Base-by-base conservation (phyloP, 2,113 vertebrate species). In the Podarcis muralis region DNA sequence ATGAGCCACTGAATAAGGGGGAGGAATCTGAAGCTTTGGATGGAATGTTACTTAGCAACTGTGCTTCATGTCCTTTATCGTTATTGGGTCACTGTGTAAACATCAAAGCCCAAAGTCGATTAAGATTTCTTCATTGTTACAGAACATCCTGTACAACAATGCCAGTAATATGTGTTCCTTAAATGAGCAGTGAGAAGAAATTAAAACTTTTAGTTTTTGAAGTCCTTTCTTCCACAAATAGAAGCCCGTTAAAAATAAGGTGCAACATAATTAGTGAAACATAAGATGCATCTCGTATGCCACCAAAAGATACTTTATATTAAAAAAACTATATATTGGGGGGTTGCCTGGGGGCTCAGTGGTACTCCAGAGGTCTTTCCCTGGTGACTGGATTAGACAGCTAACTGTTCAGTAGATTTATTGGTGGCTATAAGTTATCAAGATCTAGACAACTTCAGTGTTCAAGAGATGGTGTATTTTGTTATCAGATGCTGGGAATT, bases 31-130 rank as follows among this genome's bases (percentile, higher is more conserved):
- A 74, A 88, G 82, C 9, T n/a, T 92, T 91, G 89, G 91, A 72
- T 88, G 69, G 87, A 86, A 85, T 66, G 16, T 7, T 81, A 85
- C 66, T 89, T 89, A 86, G 89, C 90, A 74, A 30, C 79, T 92
- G 16, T 2, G 25, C 74, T 48, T 90, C 84, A 87, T 90, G 81
- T 40, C 90, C 92, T 30, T 90, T 95, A 87, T 87, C 84, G 68
- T 85, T 92, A 43, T 15, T 72, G 88, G 74, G 69, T 91, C 90
- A 40, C 74, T 91, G 4, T 89, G 84, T 92, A 94, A 95, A 90
- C 84, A 92, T 0, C 2, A 83, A 83, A 76, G 83, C 83, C 72
- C 12, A 91, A 93, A 90, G 87, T 83, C 81, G 68, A 6, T 92
- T 74, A 65, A 77, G 66, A 84, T 66, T 32, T 68, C 79, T 43